Conservation (phyloP, 1,140 invertebrate genomes). For the Nasonia vitripennis region DNA sequence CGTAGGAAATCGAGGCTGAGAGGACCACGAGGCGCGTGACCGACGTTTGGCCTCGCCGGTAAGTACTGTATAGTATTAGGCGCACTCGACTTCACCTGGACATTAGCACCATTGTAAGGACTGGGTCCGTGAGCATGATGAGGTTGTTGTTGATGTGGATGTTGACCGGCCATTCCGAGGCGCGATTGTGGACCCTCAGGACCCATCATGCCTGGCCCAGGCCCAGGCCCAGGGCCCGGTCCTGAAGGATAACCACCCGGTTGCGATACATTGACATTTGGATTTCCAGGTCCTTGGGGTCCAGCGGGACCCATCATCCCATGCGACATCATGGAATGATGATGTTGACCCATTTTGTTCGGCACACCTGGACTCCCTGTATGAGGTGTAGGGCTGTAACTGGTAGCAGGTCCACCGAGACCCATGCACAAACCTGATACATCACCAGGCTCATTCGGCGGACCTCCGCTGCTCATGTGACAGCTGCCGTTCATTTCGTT, state of each 20-base stretch:
- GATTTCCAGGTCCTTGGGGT: conserved; percentile 32
- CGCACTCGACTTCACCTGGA: conserved; percentile 96
- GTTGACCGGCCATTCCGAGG: conserved; percentile 70
- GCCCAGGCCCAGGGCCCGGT: conserved; percentile 35
- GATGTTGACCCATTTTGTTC: conserved; percentile 70
- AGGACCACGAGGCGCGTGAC: conserved; percentile 82
- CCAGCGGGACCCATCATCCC: conserved; percentile 71
- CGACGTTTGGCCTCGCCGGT: conserved; percentile 89
- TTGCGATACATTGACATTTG: conserved; percentile 56
- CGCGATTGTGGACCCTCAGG: conserved; percentile 70
- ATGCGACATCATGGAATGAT: conserved; percentile 70
- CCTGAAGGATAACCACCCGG: conserved; percentile 57
- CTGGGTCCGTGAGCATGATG: conserved; percentile 69
- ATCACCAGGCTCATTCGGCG: conserved; percentile 73
- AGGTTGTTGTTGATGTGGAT: conserved; percentile 52
- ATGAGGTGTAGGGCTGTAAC: conserved; percentile 72
- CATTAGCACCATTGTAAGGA: conserved; percentile 87
- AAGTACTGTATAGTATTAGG: conserved; percentile 99
- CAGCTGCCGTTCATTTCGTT: conserved; percentile 72
- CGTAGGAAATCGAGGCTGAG: conserved; percentile 94
- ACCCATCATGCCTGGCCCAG: conserved; percentile 57
- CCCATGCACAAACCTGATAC: conserved; percentile 76
- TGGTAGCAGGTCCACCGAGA: conserved; percentile 72
- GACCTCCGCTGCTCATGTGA: conserved; percentile 71
- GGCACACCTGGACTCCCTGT: conserved; percentile 70